phyloP scores from a whole-genome alignment of 2,888 invertebrate genomes.

The Trissolcus brochymenae region DNA sequence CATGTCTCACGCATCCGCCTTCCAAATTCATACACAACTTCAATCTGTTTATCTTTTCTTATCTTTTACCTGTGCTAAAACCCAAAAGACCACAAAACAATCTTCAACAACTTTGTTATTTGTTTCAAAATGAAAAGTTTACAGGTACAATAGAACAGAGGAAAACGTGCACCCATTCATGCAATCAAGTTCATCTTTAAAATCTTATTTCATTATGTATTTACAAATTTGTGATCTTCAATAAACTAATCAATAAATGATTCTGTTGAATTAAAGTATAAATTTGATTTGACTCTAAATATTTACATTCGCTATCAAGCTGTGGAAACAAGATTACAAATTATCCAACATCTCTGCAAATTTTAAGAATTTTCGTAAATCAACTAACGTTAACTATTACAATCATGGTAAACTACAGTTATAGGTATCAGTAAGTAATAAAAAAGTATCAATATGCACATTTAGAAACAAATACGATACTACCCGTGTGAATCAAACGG shows the following conservation, averaged over 20 bases:
- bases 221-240: conserved; percentile 1
- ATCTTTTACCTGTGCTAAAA: conserved; percentile 10
- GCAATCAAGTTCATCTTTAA: conserved; percentile 3
- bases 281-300: too few species aligned
- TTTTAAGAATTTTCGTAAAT: too few species aligned
- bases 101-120: background rate
- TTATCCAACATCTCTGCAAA: too few species aligned
- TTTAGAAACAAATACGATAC: background rate
- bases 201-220: conserved; percentile 11
- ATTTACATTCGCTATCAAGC: too few species aligned
- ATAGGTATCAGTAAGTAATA: background rate
- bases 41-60: background rate
- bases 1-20: conserved; percentile 2
- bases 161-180: conserved; percentile 35
- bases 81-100: conserved; percentile 3
- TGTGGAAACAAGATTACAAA: too few species aligned
- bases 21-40: background rate
- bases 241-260: too few species aligned
- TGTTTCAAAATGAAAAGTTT: conserved; percentile 19
- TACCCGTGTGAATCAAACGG: conserved; percentile 5
- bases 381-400: too few species aligned
- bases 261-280: too few species aligned
- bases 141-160: conserved; percentile 24
- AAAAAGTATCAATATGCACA: background rate
- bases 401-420: too few species aligned